Percentiles rank a stretch among this genome's conserved stretches.
These are phyloP conservation scores for Molorchus minor DNA, from an alignment of 2,888 invertebrate genomes.

Conservation along the genomic window DNA sequence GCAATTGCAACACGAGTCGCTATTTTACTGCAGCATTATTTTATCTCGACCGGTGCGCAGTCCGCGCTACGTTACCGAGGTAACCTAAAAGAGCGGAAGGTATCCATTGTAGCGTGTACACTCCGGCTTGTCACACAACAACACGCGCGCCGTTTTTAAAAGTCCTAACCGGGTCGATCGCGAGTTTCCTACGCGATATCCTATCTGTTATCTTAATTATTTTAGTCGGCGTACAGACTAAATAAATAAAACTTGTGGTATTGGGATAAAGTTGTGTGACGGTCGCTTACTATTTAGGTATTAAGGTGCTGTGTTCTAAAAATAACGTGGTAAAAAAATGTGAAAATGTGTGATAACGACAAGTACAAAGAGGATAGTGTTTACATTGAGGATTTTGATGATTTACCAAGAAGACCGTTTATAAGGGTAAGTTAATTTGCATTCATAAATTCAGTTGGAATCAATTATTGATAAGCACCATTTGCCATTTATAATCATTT, in stretches of 20 bases:
- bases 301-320: slow-evolving; percentile 7
- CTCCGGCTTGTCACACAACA: slow-evolving; percentile 13
- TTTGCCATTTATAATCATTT: too few species aligned
- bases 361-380: slow-evolving; percentile 26
- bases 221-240: neutral
- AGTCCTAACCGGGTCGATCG: slow-evolving; percentile 12
- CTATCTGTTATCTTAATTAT: slow-evolving; percentile 10
- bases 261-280: too few species aligned
- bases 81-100: slow-evolving; percentile 34
- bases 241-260: too few species aligned
- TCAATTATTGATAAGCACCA: too few species aligned
- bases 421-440: slow-evolving; percentile 41
- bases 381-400: slow-evolving; percentile 38
- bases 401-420: slow-evolving; percentile 43
- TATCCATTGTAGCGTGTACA: slow-evolving; percentile 25
- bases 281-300: neutral
- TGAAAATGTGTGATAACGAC: slow-evolving; percentile 35
- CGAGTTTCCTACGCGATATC: slow-evolving; percentile 5
- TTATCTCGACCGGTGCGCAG: slow-evolving; percentile 36
- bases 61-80: slow-evolving; percentile 26
- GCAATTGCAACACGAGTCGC: slow-evolving; percentile 33
- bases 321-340: slow-evolving; percentile 26
- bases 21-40: slow-evolving; percentile 28
- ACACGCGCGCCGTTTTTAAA: slow-evolving; percentile 25
- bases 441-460: too few species aligned